Percentiles rank a stretch among this genome's conserved stretches.
Conservation (phyloP, 2,888 invertebrate genomes). For the Macrosoma leucophasiata region DNA sequence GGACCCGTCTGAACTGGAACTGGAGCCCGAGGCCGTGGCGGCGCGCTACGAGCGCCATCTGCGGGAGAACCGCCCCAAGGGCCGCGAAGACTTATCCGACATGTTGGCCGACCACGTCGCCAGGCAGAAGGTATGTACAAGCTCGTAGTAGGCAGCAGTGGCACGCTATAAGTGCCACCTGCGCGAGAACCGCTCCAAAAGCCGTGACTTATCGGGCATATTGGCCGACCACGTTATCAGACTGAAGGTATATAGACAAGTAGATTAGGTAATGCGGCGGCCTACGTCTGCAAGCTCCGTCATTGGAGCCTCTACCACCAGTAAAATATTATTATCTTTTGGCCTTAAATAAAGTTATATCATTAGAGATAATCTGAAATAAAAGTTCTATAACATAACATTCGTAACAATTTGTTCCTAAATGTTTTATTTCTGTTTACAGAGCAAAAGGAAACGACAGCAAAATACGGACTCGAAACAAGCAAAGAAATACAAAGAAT, state of each 20-base stretch:
- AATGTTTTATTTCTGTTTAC: constrained; percentile 52
- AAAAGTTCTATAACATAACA: too few species aligned
- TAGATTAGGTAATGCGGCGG: too few species aligned
- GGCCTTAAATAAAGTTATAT: too few species aligned
- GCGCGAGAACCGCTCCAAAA: constrained; percentile 91
- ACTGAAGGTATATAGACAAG: constrained; percentile 83
- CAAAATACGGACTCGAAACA: constrained; percentile 93
- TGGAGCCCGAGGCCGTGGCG: constrained; percentile 97
- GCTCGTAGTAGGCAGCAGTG: constrained; percentile 84
- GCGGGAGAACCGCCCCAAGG: constrained; percentile 91
- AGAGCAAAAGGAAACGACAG: constrained; percentile 95
- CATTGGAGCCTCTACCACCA: too few species aligned
- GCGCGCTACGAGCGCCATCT: constrained; percentile 97
- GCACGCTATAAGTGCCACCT: constrained; percentile 97
- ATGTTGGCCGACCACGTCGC: constrained; percentile 99
- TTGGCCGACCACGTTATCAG: constrained; percentile 98
- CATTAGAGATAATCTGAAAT: too few species aligned
- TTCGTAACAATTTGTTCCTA: too few species aligned
- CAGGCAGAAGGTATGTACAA: constrained; percentile 86
- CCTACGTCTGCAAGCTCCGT: too few species aligned
- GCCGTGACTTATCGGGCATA: constrained; percentile 98
- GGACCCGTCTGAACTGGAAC: constrained; percentile 97
- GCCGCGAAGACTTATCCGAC: constrained; percentile 96
- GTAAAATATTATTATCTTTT: constrained; percentile 5
- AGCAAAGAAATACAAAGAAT: constrained; percentile 98